Base-by-base conservation (phyloP, 2,113 vertebrate species). In the Cettia cetti region DNA sequence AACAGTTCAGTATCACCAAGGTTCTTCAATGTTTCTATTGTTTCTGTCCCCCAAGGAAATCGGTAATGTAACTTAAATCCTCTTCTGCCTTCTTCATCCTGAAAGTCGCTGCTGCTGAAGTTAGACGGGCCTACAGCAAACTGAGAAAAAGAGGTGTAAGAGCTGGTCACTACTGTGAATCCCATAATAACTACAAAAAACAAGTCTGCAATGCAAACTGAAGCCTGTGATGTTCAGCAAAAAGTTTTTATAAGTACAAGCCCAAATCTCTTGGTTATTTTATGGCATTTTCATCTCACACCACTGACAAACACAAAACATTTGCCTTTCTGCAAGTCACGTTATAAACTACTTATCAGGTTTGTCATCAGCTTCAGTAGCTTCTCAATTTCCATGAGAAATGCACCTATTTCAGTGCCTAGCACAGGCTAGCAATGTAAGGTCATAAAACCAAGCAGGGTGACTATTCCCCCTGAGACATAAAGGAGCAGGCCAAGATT, bases 1-100 rank as follows among this genome's bases (percentile, higher is more conserved):
- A 99, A 92, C 88, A 99, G 98, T 64, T 99, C 98, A 3, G 93
- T 45, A 68, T 99, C 98, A 83, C 98, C 98, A 59, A 98, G 97
- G 71, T 97, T 99, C 96, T 97, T 98, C 89, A 99, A 82, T 1
- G 98, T 99, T 97, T 99, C 99, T 96, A 99, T 84, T 14, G 98
- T 89, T 97, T 99, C 98, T 53, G 92, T 97, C 26, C 99, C 99
- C 99, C 99, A 99, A 4, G 99, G 99, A 94, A 99, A 99, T 24
- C 44, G 94, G 94, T 99, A 99, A 37, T 97, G 93, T 66, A 99
- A 97, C 80, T 95, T 95, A 89, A 98, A 97, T n/a, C 98, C 98
- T 89, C 96, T 98, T 33, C 98, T 97, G 12, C 98, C 97, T 8
- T 92, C 84, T 64, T 95, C 96, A 92, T 98, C 98, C 37, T 97